Evolutionary conservation across 37 sponge, comb jelly and placozoan species (phyloP).

Genomic region (Halichondria panicea): DNA sequence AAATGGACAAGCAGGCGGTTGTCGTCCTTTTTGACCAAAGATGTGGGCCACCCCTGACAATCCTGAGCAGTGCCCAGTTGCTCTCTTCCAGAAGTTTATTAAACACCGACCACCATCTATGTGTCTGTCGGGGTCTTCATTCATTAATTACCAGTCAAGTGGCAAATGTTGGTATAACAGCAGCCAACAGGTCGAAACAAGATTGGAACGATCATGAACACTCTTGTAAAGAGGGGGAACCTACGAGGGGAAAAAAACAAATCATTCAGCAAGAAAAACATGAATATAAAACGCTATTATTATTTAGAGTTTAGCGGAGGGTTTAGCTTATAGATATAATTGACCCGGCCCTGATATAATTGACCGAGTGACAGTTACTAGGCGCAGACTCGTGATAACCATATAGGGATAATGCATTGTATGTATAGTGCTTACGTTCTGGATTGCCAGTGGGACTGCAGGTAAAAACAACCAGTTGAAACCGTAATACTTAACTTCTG

Average conservation of each 20-base stretch:
- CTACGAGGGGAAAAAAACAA: not conserved
- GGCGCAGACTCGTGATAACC: no score
- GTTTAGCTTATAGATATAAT: no score
- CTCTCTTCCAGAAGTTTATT: not conserved
- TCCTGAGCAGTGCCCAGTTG: not conserved
- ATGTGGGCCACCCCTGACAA: constrained; percentile 17
- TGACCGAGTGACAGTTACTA: no score
- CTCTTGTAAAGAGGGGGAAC: not conserved
- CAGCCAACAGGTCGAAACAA: not conserved
- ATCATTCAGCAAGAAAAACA: constrained; percentile 2
- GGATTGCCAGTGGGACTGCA: no score
- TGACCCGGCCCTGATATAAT: no score
- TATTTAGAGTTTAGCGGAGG: no score
- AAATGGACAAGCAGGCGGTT: not conserved
- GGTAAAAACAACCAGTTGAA: no score
- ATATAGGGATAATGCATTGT: no score
- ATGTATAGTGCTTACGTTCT: no score
- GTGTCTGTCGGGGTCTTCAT: not conserved
- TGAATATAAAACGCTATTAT: no score
- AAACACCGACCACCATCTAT: not conserved
- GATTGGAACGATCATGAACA: not conserved
- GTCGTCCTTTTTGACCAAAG: constrained; percentile 2
- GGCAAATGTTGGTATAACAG: not conserved
- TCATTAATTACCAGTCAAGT: not conserved
- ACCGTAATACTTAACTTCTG: no score